A percentile compares a stretch with the other conserved stretches of the same genome.
Conservation (phyloP, 2,888 invertebrate genomes). For the Drosophila affinis region DNA sequence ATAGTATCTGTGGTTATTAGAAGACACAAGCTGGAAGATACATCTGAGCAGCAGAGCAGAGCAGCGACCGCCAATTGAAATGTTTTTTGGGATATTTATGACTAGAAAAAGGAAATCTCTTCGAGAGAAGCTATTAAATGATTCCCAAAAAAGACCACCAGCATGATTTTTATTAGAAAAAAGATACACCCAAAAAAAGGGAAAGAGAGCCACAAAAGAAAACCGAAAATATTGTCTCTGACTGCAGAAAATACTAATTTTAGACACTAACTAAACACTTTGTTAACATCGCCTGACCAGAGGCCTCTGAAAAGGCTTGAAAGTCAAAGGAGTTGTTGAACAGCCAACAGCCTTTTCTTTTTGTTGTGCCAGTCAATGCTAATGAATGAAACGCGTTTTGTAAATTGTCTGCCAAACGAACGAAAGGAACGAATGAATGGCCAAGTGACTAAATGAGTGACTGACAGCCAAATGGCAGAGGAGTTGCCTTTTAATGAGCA, state of each 20-base stretch:
- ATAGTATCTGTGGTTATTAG: slow-evolving; percentile 51
- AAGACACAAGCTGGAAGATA: slow-evolving; percentile 40
- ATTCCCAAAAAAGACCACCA: slow-evolving; percentile 50
- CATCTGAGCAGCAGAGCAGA: slow-evolving; percentile 45
- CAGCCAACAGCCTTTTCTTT: slow-evolving; percentile 22
- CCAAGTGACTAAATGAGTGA: slow-evolving; percentile 65
- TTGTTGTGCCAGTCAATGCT: slow-evolving; percentile 48
- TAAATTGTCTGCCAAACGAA: slow-evolving; percentile 65
- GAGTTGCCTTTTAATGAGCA: slow-evolving; percentile 64
- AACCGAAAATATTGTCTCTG: neutral
- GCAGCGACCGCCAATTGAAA: slow-evolving; percentile 71
- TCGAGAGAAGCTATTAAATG: slow-evolving; percentile 54
- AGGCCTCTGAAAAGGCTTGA: slow-evolving; percentile 8
- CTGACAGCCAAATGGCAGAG: slow-evolving; percentile 74
- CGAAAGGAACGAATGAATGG: slow-evolving; percentile 55
- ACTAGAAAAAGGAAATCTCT: slow-evolving; percentile 41
- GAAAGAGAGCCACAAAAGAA: neutral
- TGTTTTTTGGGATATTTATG: slow-evolving; percentile 63
- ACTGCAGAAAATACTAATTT: slow-evolving; percentile 20
- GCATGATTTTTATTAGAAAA: slow-evolving; percentile 38
- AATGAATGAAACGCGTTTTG: slow-evolving; percentile 74
- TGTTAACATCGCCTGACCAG: slow-evolving; percentile 45
- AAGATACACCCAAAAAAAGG: slow-evolving; percentile 7
- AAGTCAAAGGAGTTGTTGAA: slow-evolving; percentile 47
- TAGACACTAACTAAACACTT: slow-evolving; percentile 49